Evolutionary conservation across 2,113 vertebrate genomes (phyloP).

Genomic region (Phalacrocorax pelagicus): DNA sequence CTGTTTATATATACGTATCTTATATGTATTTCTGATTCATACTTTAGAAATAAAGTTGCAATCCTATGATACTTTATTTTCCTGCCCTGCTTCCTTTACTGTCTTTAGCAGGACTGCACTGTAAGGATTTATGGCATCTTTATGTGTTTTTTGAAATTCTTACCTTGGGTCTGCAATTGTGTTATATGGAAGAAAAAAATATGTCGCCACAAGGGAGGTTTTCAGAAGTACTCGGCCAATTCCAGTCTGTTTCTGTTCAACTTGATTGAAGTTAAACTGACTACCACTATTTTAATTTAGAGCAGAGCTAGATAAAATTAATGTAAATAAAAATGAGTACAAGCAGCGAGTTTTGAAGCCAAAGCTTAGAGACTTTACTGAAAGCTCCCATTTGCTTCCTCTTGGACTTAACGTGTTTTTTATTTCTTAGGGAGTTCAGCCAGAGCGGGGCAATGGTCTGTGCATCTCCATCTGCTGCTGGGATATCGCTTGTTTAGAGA

Average conservation of each 20-base stretch:
- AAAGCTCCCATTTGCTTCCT: neutral
- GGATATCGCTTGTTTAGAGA: slow-evolving; percentile 22
- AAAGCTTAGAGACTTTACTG: neutral
- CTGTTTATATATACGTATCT: neutral
- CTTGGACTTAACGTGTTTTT: neutral
- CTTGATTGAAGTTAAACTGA: neutral
- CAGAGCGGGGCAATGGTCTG: neutral
- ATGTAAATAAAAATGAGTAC: neutral
- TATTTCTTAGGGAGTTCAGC: neutral
- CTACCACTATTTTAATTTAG: neutral
- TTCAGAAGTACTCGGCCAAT: neutral
- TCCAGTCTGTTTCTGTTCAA: neutral
- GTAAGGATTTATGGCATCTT: neutral
- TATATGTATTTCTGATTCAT: neutral
- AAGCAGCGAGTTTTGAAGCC: neutral
- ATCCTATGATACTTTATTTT: neutral
- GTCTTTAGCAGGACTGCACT: neutral
- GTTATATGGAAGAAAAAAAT: neutral
- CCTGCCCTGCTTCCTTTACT: neutral
- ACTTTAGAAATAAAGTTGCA: neutral
- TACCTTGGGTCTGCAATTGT: neutral
- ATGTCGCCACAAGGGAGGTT: neutral
- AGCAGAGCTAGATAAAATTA: neutral
- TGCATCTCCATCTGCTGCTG: slow-evolving; percentile 35
- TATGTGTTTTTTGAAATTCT: neutral